Evolutionary conservation across 2,113 vertebrate genomes (phyloP).

Genomic region (Mystacornis crossleyi): DNA sequence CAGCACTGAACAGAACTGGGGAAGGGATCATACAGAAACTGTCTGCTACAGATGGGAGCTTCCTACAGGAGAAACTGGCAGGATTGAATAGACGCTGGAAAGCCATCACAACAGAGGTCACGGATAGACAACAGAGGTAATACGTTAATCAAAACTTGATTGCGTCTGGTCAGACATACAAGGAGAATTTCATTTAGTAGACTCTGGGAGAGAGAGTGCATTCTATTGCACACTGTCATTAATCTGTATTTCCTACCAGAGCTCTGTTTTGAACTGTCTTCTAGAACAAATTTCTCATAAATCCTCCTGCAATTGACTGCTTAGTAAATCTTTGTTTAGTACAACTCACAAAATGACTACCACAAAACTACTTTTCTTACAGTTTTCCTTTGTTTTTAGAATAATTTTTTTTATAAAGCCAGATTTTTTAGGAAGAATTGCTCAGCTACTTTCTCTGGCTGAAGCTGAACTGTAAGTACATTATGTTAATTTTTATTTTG

Average conservation of each 20-base stretch:
- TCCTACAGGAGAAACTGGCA: conserved; percentile 88
- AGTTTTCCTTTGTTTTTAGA: background rate
- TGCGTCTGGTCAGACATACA: no score
- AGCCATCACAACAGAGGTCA: conserved; percentile 69
- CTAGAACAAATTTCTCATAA: background rate
- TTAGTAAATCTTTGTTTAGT: background rate
- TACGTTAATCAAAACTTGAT: background rate
- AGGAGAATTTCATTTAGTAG: background rate
- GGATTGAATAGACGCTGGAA: conserved; percentile 84
- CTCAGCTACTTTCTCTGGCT: background rate
- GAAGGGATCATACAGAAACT: conserved; percentile 86
- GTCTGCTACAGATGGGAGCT: conserved; percentile 80
- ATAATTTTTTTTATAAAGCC: background rate
- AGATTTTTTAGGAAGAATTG: background rate
- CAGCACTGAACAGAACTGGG: conserved; percentile 79
- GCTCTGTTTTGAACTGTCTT: background rate
- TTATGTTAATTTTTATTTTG: background rate
- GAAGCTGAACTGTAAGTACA: background rate
- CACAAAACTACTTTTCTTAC: background rate
- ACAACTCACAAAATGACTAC: background rate
- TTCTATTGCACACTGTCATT: background rate
- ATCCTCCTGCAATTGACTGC: background rate
- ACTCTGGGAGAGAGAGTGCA: background rate
- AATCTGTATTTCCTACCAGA: background rate
- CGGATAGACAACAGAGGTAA: conserved; percentile 86